A percentile compares a stretch with the other conserved stretches of the same genome.
Conservation (phyloP, 2,113 vertebrate species). For the Mus pahari region DNA sequence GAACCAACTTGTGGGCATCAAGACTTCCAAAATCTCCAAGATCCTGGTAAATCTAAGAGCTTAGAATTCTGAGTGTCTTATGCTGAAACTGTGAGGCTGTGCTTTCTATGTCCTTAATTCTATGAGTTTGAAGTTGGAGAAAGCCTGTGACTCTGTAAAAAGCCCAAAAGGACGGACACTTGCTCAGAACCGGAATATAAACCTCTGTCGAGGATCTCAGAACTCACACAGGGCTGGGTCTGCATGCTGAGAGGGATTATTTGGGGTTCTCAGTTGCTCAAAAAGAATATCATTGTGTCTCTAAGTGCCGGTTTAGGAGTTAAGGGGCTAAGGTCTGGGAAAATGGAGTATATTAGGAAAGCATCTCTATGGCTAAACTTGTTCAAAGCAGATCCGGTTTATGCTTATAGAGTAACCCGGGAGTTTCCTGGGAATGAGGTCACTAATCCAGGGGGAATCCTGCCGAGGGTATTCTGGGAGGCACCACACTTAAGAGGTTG, state of each 20-base stretch:
- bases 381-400: constrained; percentile 14
- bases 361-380: neutral
- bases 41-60: neutral
- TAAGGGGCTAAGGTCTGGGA: neutral
- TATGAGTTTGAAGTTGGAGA: neutral
- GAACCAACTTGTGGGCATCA: neutral
- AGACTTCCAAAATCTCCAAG: neutral
- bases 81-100: neutral
- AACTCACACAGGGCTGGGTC: neutral
- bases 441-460: neutral
- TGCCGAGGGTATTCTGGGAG: neutral
- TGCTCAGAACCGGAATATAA: neutral
- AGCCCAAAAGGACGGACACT: neutral
- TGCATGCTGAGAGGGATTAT: neutral
- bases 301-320: neutral
- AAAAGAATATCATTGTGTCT: neutral
- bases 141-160: neutral
- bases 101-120: neutral
- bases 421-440: constrained; percentile 54
- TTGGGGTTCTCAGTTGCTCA: neutral
- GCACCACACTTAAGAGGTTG: neutral
- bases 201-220: neutral
- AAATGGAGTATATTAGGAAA: neutral
- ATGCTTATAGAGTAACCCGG: neutral
- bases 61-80: neutral